phyloP scores from a whole-genome alignment of 2,888 invertebrate genomes.

The Rugalucina vietnamica region DNA sequence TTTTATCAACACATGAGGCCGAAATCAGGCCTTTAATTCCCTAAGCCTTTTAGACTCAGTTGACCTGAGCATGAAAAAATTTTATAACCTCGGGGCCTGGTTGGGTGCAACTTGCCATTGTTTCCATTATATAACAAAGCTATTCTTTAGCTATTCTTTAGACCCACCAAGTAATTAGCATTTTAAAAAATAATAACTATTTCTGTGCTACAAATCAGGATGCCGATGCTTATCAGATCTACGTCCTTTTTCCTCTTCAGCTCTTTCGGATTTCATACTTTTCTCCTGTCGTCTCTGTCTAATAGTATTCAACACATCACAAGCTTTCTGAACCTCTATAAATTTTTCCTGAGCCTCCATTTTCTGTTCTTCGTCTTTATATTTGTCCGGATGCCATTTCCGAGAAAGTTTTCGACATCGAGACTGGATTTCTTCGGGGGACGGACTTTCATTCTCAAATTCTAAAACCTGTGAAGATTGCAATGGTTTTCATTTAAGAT shows the following conservation, averaged over 20 bases:
- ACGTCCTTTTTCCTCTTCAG: neutral
- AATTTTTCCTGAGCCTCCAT: conserved; percentile 92
- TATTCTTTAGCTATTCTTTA: too few relatives aligned
- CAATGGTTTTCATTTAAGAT: too few relatives aligned
- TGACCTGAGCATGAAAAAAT: too few relatives aligned
- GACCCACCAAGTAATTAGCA: too few relatives aligned
- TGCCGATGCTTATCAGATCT: neutral
- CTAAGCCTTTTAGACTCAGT: too few relatives aligned
- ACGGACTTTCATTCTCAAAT: conserved; percentile 89
- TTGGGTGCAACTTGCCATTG: too few relatives aligned
- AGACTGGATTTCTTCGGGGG: conserved; percentile 93
- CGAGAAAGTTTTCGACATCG: conserved; percentile 92
- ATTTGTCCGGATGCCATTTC: conserved; percentile 96
- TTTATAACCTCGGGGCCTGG: too few relatives aligned
- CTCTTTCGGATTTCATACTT: conserved; percentile 56
- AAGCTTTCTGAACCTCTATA: conserved; percentile 96
- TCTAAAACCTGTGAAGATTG: conserved; percentile 91
- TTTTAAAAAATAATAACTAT: too few relatives aligned
- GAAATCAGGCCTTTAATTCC: too few relatives aligned
- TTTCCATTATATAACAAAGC: too few relatives aligned
- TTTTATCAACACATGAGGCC: too few relatives aligned
- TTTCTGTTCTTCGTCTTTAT: conserved; percentile 89
- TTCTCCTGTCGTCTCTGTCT: conserved; percentile 57
- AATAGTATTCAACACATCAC: conserved; percentile 88
- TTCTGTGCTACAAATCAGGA: neutral